Percentiles rank a stretch among this genome's conserved stretches.
Conservation (phyloP, 1,140 invertebrate genomes). For the Druon quercuslanigerum region DNA sequence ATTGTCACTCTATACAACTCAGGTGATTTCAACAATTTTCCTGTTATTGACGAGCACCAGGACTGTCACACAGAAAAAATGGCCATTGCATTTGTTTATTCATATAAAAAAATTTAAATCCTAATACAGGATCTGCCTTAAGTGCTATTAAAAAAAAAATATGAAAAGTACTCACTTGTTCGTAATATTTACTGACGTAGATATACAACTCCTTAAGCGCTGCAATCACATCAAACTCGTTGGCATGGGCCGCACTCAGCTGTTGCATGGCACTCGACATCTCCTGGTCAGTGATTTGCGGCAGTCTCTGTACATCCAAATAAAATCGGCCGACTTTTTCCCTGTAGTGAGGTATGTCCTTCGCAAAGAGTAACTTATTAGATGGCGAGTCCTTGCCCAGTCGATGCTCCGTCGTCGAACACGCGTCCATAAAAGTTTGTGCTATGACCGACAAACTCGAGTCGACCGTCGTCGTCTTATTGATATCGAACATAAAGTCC, state of each 20-base stretch:
- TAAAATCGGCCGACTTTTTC: slow-evolving; percentile 93
- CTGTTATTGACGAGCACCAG: too few species aligned
- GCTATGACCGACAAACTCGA: slow-evolving; percentile 95
- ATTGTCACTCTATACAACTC: too few species aligned
- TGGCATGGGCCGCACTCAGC: slow-evolving; percentile 88
- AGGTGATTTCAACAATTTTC: too few species aligned
- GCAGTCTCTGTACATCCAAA: slow-evolving; percentile 87
- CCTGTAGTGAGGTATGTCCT: slow-evolving; percentile 93
- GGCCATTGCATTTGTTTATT: too few species aligned
- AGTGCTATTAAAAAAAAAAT: background rate
- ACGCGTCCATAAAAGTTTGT: slow-evolving; percentile 97
- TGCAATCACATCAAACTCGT: slow-evolving; percentile 92
- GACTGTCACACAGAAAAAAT: too few species aligned
- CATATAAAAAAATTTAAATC: too few species aligned
- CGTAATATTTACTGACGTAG: slow-evolving; percentile 95
- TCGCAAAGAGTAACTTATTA: slow-evolving; percentile 95
- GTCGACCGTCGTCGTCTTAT: slow-evolving; percentile 93
- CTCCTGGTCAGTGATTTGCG: slow-evolving; percentile 93
- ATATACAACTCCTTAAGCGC: slow-evolving; percentile 96
- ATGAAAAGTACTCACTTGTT: slow-evolving; percentile 82
- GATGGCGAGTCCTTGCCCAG: slow-evolving; percentile 96
- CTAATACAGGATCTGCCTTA: too few species aligned
- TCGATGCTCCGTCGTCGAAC: slow-evolving; percentile 91
- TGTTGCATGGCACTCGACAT: slow-evolving; percentile 94
- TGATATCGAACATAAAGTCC: slow-evolving; percentile 97